Percentiles rank a stretch among this genome's conserved stretches.
Conservation (phyloP, 2,797 vertebrate genomes). For the Xiphophorus birchmanni region DNA sequence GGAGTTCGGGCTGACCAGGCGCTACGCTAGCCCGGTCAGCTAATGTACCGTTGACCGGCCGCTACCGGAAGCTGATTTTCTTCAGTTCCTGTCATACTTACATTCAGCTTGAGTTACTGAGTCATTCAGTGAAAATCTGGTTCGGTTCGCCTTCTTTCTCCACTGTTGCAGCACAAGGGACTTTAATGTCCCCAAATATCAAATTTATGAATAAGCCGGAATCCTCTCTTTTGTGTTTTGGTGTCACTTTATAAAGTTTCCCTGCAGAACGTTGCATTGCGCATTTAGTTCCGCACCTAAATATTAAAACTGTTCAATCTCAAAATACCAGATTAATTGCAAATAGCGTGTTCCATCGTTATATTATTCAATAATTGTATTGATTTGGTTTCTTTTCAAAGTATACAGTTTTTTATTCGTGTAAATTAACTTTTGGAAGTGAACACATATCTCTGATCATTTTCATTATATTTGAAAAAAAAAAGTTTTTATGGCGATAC, state of each 20-base stretch:
- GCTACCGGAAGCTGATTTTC: background rate
- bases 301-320: no score
- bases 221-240: background rate
- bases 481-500: background rate
- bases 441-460: background rate
- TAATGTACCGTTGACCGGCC: background rate
- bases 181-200: background rate
- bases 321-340: no score
- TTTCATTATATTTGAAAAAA: background rate
- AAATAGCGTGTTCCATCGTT: no score
- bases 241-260: background rate
- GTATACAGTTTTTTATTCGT: background rate
- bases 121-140: background rate
- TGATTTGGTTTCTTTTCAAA: no score
- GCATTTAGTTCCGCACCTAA: background rate
- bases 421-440: background rate
- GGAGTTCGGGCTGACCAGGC: background rate
- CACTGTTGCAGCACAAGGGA: background rate
- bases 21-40: background rate
- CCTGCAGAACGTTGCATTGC: background rate
- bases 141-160: background rate
- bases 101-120: background rate
- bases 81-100: background rate
- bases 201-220: background rate
- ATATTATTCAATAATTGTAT: no score